These are phyloP conservation scores for Ectobius pallidus DNA, from an alignment of 2,888 invertebrate species.

Conservation along the genomic window DNA sequence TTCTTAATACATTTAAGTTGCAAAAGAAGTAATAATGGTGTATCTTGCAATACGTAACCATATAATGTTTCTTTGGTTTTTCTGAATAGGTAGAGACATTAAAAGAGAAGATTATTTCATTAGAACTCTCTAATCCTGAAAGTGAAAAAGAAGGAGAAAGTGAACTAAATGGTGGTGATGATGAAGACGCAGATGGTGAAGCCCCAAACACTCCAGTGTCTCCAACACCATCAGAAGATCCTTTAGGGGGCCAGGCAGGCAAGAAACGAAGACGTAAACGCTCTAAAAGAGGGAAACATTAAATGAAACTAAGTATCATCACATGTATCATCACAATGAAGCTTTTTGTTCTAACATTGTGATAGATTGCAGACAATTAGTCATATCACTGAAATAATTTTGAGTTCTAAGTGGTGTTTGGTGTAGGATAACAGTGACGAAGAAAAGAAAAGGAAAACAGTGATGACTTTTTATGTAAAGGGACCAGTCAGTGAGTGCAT, in stretches of 20 bases:
- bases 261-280: constrained; percentile 61
- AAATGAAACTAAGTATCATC: constrained; percentile 24
- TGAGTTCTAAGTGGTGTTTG: constrained; percentile 1
- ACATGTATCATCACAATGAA: constrained; percentile 2
- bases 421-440: not conserved
- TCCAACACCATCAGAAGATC: constrained; percentile 59
- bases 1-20: too few relatives aligned
- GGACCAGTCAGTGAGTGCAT: constrained; percentile 5
- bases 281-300: constrained; percentile 61
- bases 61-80: too few relatives aligned
- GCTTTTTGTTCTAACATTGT: not conserved
- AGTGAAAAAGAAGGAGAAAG: constrained; percentile 58
- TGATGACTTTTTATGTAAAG: not conserved
- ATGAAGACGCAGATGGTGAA: constrained; percentile 55
- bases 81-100: constrained; percentile 83
- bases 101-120: constrained; percentile 88
- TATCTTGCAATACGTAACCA: too few relatives aligned
- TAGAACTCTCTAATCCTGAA: constrained; percentile 77
- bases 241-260: constrained; percentile 56
- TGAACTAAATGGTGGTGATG: constrained; percentile 45
- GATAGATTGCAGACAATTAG: too few relatives aligned
- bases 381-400: not conserved
- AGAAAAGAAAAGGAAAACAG: not conserved
- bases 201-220: constrained; percentile 59
- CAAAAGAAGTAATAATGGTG: too few relatives aligned